phyloP scores from a whole-genome alignment of 2,888 invertebrate genomes.

The Polyommatus icarus region DNA sequence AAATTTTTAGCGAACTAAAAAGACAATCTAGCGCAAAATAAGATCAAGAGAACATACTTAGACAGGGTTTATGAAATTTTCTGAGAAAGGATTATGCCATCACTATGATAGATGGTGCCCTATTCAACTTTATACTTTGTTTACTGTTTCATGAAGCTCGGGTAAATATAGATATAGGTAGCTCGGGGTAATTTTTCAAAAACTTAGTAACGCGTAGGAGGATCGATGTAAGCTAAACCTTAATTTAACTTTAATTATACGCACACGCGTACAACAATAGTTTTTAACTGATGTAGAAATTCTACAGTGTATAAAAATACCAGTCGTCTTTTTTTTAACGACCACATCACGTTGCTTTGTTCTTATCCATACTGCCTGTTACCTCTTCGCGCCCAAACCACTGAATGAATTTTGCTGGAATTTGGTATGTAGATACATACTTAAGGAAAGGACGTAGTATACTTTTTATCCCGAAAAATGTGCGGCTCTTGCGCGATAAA shows the following conservation, averaged over 20 bases:
- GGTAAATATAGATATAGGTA: background rate
- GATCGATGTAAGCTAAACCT: background rate
- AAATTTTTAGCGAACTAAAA: background rate
- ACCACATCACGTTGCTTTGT: too few relatives aligned
- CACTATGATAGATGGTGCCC: slow-evolving; percentile 13
- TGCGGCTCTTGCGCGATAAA: too few relatives aligned
- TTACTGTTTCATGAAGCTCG: background rate
- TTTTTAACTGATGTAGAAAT: too few relatives aligned
- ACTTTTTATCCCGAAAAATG: too few relatives aligned
- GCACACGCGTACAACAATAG: background rate
- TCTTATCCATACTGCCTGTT: too few relatives aligned
- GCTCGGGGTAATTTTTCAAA: background rate
- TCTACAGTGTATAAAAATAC: too few relatives aligned
- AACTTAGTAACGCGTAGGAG: background rate
- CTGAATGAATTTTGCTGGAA: too few relatives aligned
- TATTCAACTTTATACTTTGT: slow-evolving; percentile 3
- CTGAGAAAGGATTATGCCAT: background rate
- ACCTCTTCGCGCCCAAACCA: too few relatives aligned
- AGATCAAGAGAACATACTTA: background rate
- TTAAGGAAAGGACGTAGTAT: too few relatives aligned
- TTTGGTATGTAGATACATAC: too few relatives aligned
- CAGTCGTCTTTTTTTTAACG: too few relatives aligned
- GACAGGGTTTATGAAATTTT: background rate
- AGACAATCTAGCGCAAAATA: background rate
- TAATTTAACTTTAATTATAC: background rate